These are phyloP conservation scores for Pogona vitticeps DNA, from an alignment of 2,113 vertebrate species.

Conservation along the genomic window DNA sequence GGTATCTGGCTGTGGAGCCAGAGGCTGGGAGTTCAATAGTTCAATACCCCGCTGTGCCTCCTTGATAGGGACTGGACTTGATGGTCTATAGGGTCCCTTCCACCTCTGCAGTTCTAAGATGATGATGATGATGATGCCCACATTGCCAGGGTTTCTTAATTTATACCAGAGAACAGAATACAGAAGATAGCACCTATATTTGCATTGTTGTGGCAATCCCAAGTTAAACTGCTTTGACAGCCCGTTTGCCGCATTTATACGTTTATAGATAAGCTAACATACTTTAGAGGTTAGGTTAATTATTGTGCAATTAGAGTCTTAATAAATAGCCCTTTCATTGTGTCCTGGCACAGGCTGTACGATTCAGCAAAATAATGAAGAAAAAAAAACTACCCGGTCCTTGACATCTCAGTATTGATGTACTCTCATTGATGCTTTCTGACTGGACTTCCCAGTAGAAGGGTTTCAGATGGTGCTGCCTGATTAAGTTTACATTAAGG, in stretches of 20 bases:
- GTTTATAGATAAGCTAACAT: conserved; percentile 12
- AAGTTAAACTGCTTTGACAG: conserved; percentile 17
- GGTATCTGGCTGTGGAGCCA: no score
- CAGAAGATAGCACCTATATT: neutral
- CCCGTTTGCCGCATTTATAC: conserved; percentile 5
- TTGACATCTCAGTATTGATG: conserved; percentile 10
- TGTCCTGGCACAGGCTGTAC: conserved; percentile 20
- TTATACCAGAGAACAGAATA: neutral
- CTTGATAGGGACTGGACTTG: no score
- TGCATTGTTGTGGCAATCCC: neutral
- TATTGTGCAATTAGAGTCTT: conserved; percentile 30
- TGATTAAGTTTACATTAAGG: neutral
- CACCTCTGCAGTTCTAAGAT: no score
- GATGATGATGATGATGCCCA: no score
- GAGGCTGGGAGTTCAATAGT: no score
- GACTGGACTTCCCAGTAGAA: conserved; percentile 16
- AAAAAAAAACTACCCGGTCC: neutral
- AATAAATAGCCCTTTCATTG: conserved; percentile 33
- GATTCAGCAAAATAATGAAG: neutral
- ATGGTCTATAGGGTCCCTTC: no score
- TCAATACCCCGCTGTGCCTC: no score
- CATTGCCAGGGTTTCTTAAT: neutral
- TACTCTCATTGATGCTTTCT: conserved; percentile 27
- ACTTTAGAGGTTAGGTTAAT: conserved; percentile 30
- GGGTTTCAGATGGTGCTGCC: conserved; percentile 16